These are phyloP conservation scores for Aspidoscelis tigris DNA, from an alignment of 2,113 vertebrate species.

Conservation along the genomic window DNA sequence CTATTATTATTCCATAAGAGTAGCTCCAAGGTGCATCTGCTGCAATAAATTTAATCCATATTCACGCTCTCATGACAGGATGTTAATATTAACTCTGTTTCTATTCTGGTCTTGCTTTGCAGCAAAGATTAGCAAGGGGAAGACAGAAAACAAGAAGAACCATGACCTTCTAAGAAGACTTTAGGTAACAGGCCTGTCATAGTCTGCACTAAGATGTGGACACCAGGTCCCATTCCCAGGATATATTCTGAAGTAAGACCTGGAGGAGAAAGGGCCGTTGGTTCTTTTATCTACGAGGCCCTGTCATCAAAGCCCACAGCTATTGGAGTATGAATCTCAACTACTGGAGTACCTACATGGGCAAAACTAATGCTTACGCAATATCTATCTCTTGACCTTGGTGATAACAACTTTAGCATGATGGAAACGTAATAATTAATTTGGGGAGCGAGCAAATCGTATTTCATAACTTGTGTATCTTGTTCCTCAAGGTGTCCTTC, in stretches of 20 bases:
- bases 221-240: too few relatives aligned
- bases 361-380: not conserved
- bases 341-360: not conserved
- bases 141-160: not conserved
- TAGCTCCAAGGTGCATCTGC: not conserved
- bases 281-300: not conserved
- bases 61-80: fast-evolving
- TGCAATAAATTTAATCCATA: not conserved
- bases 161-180: fast-evolving
- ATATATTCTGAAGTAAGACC: too few relatives aligned
- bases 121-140: not conserved
- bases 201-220: too few relatives aligned
- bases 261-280: too few relatives aligned
- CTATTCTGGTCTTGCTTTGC: not conserved
- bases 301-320: not conserved
- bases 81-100: not conserved
- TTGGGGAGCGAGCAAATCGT: not conserved
- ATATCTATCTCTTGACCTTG: not conserved
- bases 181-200: not conserved
- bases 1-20: not conserved
- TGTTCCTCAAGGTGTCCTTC: not conserved
- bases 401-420: not conserved
- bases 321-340: not conserved
- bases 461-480: not conserved
- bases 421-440: not conserved